phyloP scores from a whole-genome alignment of 1,140 invertebrate species.

The Zaprionus taronus region DNA sequence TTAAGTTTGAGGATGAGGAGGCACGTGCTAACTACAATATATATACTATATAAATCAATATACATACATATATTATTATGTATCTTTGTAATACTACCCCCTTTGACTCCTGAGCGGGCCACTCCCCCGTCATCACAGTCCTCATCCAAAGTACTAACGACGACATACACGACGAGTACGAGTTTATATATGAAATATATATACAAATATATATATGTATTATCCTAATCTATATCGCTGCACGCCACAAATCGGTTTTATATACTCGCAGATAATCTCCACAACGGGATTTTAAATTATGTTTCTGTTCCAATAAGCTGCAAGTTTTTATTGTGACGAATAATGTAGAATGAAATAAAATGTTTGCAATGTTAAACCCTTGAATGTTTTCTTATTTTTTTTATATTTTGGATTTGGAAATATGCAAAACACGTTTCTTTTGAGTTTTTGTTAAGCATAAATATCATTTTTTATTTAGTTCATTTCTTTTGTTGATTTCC shows the following conservation, averaged over 20 bases:
- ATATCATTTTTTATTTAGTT: slow-evolving; percentile 56
- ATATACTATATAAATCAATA: not conserved
- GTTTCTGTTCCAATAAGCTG: slow-evolving; percentile 24
- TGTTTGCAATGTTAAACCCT: slow-evolving; percentile 37
- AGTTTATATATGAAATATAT: slow-evolving; percentile 4
- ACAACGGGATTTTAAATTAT: slow-evolving; percentile 15
- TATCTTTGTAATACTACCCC: not conserved
- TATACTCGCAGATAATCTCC: slow-evolving; percentile 24
- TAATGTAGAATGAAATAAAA: slow-evolving; percentile 21
- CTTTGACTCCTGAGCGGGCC: not conserved
- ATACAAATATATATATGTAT: slow-evolving; percentile 30
- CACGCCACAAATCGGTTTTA: slow-evolving; percentile 24
- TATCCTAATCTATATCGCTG: slow-evolving; percentile 28
- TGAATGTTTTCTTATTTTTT: slow-evolving; percentile 21
- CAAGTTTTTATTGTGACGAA: slow-evolving; percentile 38
- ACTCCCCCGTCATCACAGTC: not conserved
- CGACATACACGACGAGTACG: slow-evolving; percentile 1
- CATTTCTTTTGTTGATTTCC: slow-evolving; percentile 40
- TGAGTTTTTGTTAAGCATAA: slow-evolving; percentile 78
- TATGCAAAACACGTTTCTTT: slow-evolving; percentile 1
- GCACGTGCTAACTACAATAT: not conserved
- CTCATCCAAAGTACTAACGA: not conserved
- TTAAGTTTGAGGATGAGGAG: not conserved
- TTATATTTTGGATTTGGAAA: slow-evolving; percentile 4
- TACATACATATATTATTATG: not conserved